These are phyloP conservation scores for Aproaerema taeniolella DNA, from an alignment of 2,888 invertebrate genomes.

Conservation along the genomic window DNA sequence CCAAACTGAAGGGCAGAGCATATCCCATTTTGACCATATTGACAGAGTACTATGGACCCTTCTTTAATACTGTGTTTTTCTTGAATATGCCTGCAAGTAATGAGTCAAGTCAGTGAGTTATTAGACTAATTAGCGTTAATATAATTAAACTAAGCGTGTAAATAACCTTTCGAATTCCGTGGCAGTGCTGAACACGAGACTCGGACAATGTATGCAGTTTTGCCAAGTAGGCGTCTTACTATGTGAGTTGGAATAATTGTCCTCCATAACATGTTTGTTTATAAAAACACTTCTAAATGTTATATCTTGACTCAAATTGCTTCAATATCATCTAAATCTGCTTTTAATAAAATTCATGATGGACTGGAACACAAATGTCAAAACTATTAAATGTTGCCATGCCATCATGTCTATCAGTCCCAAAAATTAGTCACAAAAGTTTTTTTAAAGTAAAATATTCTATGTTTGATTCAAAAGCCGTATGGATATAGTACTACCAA, in stretches of 20 bases:
- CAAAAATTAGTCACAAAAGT: no score
- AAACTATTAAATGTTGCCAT: neutral
- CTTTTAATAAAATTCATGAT: conserved; percentile 8
- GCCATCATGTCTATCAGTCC: no score
- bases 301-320: neutral
- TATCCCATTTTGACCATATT: conserved; percentile 91
- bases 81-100: conserved; percentile 82
- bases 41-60: conserved; percentile 91
- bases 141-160: conserved; percentile 11
- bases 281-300: neutral
- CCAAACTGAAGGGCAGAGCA: conserved; percentile 93
- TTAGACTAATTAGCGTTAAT: conserved; percentile 7
- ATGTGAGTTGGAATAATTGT: conserved; percentile 47
- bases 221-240: conserved; percentile 75
- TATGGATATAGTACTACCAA: no score
- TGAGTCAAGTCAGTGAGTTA: conserved; percentile 6
- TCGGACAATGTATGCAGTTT: conserved; percentile 79
- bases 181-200: conserved; percentile 73
- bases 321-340: conserved; percentile 2
- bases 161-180: conserved; percentile 79
- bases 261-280: conserved; percentile 67
- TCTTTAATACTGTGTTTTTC: conserved; percentile 89
- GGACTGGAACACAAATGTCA: neutral
- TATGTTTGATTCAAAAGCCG: no score
- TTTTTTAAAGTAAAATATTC: no score